A percentile compares a stretch with the other conserved stretches of the same genome.
Conservation (phyloP, 2,113 vertebrate genomes). For the Petaurus breviceps region DNA sequence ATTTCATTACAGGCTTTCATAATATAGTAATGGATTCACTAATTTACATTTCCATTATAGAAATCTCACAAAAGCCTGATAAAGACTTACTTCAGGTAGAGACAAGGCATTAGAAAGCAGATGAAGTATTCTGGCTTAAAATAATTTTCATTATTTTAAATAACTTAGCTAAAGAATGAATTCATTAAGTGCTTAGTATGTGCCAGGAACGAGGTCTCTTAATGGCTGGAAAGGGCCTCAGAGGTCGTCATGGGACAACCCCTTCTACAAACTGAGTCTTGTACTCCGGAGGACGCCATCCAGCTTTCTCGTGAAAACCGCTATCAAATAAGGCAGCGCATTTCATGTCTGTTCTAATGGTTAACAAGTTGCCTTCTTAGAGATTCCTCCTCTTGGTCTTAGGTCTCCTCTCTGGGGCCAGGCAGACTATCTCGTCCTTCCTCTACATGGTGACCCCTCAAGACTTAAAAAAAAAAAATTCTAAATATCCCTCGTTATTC, state of each 20-base stretch:
- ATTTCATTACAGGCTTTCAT: background rate
- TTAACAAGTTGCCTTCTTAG: background rate
- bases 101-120: background rate
- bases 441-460: background rate
- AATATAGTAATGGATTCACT: background rate
- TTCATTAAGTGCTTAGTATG: background rate
- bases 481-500: background rate
- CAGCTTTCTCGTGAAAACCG: background rate
- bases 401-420: background rate
- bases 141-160: conserved; percentile 39
- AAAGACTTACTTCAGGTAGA: conserved; percentile 24
- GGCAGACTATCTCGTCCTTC: background rate
- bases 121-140: conserved; percentile 20
- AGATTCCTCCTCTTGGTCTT: background rate
- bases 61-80: conserved; percentile 32
- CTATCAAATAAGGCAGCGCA: background rate
- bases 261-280: background rate
- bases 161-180: background rate
- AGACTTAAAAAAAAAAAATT: background rate
- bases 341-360: background rate
- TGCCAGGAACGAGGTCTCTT: background rate
- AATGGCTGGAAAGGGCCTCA: background rate
- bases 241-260: background rate
- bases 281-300: background rate
- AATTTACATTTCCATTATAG: conserved; percentile 27